Percentiles rank a stretch among this genome's conserved stretches.
phyloP scores from a whole-genome alignment of 2,113 vertebrate genomes.

The Bos indicus region DNA sequence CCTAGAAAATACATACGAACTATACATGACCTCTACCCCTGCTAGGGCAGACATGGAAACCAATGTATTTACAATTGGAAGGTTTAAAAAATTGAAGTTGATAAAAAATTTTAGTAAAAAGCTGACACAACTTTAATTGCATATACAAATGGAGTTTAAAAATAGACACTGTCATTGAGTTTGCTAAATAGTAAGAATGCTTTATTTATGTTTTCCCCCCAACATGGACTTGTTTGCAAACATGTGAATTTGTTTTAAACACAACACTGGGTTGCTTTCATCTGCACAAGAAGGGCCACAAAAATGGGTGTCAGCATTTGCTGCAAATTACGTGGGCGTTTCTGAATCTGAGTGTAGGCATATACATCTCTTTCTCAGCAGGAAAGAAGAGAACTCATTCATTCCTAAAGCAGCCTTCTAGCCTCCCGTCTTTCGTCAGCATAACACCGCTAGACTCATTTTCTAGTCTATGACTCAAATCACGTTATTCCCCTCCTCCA shows the following conservation, averaged over 20 bases:
- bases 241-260: constrained; percentile 24
- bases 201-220: neutral
- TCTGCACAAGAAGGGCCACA: neutral
- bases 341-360: neutral
- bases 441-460: neutral
- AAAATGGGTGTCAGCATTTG: neutral
- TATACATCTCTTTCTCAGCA: neutral
- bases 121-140: neutral
- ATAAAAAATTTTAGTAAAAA: neutral
- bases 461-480: constrained; percentile 1
- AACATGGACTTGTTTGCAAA: constrained; percentile 46
- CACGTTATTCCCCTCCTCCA: neutral
- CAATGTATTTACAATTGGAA: neutral
- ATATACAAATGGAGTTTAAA: neutral
- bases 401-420: constrained; percentile 46
- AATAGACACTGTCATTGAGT: neutral
- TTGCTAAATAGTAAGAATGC: neutral
- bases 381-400: constrained; percentile 27
- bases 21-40: neutral
- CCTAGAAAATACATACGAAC: neutral
- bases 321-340: neutral
- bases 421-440: neutral
- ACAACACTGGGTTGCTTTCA: constrained; percentile 5
- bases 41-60: neutral
- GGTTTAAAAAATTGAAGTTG: neutral